A percentile compares a stretch with the other conserved stretches of the same genome.
These are phyloP conservation scores for Mionectes macconnelli DNA, from an alignment of 2,113 vertebrate genomes.

Conservation along the genomic window DNA sequence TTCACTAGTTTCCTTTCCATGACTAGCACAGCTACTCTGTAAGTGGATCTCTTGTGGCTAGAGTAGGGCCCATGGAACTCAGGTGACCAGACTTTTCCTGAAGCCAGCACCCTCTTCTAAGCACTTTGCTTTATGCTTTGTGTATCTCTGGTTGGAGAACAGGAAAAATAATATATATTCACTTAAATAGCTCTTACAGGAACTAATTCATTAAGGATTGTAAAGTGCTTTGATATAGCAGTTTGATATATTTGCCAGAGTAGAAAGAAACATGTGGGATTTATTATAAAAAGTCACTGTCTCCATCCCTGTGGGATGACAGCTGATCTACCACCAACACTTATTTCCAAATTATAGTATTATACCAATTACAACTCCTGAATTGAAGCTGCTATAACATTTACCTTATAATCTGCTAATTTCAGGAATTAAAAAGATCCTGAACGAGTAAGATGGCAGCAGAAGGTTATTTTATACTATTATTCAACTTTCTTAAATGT, in stretches of 20 bases:
- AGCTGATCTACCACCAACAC: slow-evolving; percentile 43
- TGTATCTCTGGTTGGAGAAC: not conserved
- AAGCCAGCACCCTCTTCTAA: not conserved
- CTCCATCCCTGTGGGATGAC: slow-evolving; percentile 33
- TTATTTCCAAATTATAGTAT: slow-evolving; percentile 36
- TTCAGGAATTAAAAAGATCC: slow-evolving; percentile 7
- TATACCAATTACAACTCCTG: slow-evolving; percentile 22
- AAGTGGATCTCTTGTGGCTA: not conserved
- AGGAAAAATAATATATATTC: not conserved
- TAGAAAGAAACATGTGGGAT: slow-evolving; percentile 17
- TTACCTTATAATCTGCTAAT: slow-evolving; percentile 29
- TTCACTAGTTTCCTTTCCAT: not conserved
- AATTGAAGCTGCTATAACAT: not conserved
- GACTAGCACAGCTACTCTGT: not conserved
- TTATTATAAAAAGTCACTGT: slow-evolving; percentile 58
- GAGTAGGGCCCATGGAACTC: not conserved
- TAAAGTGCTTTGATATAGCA: not conserved
- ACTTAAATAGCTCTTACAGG: not conserved
- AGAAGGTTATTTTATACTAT: not conserved
- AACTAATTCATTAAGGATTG: slow-evolving; percentile 25
- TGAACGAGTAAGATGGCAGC: not conserved
- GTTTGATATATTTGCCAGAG: not conserved
- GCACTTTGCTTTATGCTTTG: not conserved
- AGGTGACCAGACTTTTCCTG: not conserved
- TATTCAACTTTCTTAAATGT: not conserved